Evolutionary conservation across 2,888 invertebrate genomes (phyloP).

Genomic region (Acrobasis consociella): DNA sequence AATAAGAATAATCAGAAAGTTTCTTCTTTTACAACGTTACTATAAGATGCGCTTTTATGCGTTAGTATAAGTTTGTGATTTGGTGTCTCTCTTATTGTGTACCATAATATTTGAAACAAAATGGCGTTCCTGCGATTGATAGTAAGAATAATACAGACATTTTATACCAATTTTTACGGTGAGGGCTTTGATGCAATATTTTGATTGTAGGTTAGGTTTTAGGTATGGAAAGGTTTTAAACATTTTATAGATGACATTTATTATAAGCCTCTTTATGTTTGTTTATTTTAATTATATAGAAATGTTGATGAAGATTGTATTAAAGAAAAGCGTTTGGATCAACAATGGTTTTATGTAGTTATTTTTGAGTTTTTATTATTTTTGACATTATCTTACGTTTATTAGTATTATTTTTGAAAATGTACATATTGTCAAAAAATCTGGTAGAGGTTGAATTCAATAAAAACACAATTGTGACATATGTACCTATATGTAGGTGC

Average conservation of each 20-base stretch:
- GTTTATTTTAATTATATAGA: background rate
- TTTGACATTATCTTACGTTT: background rate
- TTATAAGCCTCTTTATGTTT: background rate
- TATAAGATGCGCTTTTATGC: no score
- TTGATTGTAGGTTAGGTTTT: background rate
- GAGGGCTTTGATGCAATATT: conserved; percentile 5
- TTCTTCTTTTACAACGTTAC: no score
- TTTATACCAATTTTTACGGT: conserved; percentile 13
- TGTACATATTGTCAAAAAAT: background rate
- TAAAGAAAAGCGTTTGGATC: background rate
- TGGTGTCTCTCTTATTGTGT: background rate
- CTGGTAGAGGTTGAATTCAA: no score
- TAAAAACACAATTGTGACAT: no score
- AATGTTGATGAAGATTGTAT: background rate
- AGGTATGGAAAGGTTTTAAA: conserved; percentile 3
- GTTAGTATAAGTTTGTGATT: no score
- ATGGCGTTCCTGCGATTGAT: conserved; percentile 7
- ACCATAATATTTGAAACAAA: background rate
- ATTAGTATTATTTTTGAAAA: background rate
- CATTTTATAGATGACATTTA: no score
- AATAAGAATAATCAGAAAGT: no score
- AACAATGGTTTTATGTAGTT: background rate
- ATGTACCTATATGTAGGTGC: no score
- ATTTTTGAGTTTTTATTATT: background rate
- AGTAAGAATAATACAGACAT: background rate